phyloP scores from a whole-genome alignment of 2,113 vertebrate species.

The Macquaria australasica region DNA sequence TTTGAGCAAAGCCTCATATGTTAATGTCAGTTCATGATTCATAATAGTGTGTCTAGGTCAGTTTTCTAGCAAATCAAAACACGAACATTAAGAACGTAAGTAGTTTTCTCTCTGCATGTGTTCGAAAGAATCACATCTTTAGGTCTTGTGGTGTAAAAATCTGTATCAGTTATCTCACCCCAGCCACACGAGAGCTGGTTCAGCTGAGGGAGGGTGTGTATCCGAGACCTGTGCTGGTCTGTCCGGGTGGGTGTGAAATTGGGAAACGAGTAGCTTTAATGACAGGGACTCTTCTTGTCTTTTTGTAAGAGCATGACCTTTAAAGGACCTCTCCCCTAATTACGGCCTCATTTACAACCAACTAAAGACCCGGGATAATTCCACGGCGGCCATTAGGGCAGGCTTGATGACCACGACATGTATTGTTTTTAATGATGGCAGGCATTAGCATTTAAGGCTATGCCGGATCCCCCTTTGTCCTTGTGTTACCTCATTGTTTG shows the following conservation, averaged over 20 bases:
- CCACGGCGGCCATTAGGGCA: conserved; percentile 27
- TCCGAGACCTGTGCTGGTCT: conserved; percentile 1
- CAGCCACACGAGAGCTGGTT: background rate
- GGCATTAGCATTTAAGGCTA: conserved; percentile 53
- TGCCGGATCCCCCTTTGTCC: conserved; percentile 31
- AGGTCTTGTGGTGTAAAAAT: background rate
- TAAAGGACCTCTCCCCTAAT: conserved; percentile 60
- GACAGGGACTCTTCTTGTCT: conserved; percentile 49
- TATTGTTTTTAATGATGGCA: conserved; percentile 52
- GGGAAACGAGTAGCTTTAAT: conserved; percentile 61
- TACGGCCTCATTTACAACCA: conserved; percentile 58
- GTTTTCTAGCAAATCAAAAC: background rate
- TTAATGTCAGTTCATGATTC: background rate
- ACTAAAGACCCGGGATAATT: conserved; percentile 27
- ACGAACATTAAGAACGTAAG: background rate
- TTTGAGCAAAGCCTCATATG: background rate
- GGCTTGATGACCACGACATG: conserved; percentile 19
- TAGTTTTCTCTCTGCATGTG: background rate
- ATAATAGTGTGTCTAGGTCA: background rate
- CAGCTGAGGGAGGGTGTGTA: background rate
- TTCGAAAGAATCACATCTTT: background rate
- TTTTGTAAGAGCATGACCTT: conserved; percentile 43
- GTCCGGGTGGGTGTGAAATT: conserved; percentile 31
- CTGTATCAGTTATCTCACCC: background rate
- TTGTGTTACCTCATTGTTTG: conserved; percentile 19